Conservation (phyloP, 2,888 invertebrate genomes). For the Listrodromus nycthemerus region DNA sequence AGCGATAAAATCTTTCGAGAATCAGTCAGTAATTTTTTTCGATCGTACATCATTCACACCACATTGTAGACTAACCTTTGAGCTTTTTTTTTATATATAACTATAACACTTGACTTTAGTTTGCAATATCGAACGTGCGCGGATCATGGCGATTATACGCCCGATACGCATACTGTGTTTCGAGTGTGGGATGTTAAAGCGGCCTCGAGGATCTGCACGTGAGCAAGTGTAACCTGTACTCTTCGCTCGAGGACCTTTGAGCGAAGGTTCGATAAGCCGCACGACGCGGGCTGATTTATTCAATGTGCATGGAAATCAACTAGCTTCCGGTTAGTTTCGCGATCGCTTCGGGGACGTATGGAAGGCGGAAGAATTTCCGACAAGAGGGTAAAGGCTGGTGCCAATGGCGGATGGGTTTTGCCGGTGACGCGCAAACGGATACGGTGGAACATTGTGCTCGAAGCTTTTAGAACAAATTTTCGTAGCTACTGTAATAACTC, state of each 20-base stretch:
- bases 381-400: slow-evolving; percentile 1
- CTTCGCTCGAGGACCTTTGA: neutral
- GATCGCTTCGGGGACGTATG: slow-evolving; percentile 55
- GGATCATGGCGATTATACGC: slow-evolving; percentile 25
- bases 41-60: neutral
- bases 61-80: neutral
- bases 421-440: neutral
- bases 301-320: neutral
- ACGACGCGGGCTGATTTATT: slow-evolving; percentile 7
- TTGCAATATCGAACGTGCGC: neutral
- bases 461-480: slow-evolving; percentile 61
- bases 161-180: slow-evolving; percentile 33
- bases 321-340: neutral
- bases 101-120: neutral
- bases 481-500: slow-evolving; percentile 73
- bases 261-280: slow-evolving; percentile 3
- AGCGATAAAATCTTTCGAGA: slow-evolving; percentile 3
- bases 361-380: slow-evolving; percentile 39
- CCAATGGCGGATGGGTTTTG: slow-evolving; percentile 34
- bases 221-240: neutral
- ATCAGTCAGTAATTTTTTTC: neutral
- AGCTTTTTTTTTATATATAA: neutral
- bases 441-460: slow-evolving; percentile 18
- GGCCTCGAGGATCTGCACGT: neutral
- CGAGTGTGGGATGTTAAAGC: slow-evolving; percentile 12